Evolutionary conservation across 2,797 vertebrate species (phyloP), one percentile per base, ranked within the genome.

Genomic region (Tinamus major): DNA sequence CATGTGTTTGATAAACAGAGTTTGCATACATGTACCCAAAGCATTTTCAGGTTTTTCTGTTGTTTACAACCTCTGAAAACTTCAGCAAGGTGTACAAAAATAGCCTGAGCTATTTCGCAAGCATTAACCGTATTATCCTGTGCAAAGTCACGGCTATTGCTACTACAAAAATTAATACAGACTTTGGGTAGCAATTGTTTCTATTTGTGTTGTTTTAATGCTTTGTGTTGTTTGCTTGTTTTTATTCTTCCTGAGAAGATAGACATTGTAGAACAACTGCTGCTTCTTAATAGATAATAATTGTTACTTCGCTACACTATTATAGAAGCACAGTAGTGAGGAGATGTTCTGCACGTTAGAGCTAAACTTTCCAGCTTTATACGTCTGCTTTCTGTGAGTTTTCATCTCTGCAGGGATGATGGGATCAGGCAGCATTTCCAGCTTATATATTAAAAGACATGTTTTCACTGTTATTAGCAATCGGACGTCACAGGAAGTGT

Each of bases 141-240:
- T 9, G 78, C 74, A 82, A 89, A 92, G 90, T 70, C 90, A 70
- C 74, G 90, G 67, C 77, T 92, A 69, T 90, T 67, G n/a, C 37
- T 59, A 41, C 67, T 89, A 68, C 21, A 58, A 56, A 76, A 92
- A 79, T 94, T 53, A 91, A 48, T 87, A 78, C 39, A 44, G 89
- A 48, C 51, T 88, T 91, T 84, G 64, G 56, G 11, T 91, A 33
- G n/a, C 59, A 86, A 27, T 92, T 80, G 24, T 85, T 93, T 59
- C 48, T 29, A 33, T 69, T 17, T 3, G 27, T 53, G 21, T 70
- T 86, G 13, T 68, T 31, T 61, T 79, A 67, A 77, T 70, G 17
- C 84, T 83, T 13, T 29, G 10, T 80, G 51, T 55, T 55, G 16
- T 44, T 48, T 6, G 53, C 11, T 62, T 18, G 21, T 63, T 16